A percentile compares a stretch with the other conserved stretches of the same genome.
Conservation (phyloP, 2,797 vertebrate species). For the Psittacula echo region DNA sequence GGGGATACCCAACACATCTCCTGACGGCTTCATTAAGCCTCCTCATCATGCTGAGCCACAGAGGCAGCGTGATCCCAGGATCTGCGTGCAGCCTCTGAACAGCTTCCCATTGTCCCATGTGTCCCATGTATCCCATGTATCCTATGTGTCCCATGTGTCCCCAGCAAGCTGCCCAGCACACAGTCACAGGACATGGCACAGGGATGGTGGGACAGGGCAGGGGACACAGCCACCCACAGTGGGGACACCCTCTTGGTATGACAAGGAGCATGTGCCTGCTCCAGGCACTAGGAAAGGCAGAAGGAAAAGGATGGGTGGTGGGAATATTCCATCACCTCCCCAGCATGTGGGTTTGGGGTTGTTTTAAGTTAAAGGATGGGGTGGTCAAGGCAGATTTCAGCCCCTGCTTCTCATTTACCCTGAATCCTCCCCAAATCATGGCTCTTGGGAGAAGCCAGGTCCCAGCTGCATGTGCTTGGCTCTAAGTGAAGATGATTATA, state of each 20-base stretch:
- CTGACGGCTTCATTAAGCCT: not conserved
- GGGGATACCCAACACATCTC: not conserved
- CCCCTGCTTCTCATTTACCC: not conserved
- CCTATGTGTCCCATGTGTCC: not conserved
- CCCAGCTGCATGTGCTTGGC: not conserved
- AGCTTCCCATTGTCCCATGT: not conserved
- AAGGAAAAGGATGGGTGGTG: not conserved
- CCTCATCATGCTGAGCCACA: not conserved
- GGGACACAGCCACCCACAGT: fast-evolving
- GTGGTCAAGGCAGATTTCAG: not conserved
- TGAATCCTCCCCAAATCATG: not conserved
- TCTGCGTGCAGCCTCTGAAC: not conserved
- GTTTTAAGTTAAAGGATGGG: not conserved
- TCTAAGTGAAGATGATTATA: not conserved
- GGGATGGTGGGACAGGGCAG: fast-evolving
- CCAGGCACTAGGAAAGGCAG: not conserved
- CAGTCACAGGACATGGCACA: fast-evolving
- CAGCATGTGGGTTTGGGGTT: fast-evolving
- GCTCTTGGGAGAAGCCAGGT: not conserved
- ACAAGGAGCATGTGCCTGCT: fast-evolving
- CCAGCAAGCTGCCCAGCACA: not conserved
- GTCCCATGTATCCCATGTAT: not conserved
- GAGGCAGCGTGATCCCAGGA: fast-evolving
- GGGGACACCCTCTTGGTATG: fast-evolving
- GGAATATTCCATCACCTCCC: not conserved